Percentiles rank a stretch among this genome's conserved stretches.
These are phyloP conservation scores for Thecophora atra DNA, from an alignment of 2,888 invertebrate species.

Conservation along the genomic window DNA sequence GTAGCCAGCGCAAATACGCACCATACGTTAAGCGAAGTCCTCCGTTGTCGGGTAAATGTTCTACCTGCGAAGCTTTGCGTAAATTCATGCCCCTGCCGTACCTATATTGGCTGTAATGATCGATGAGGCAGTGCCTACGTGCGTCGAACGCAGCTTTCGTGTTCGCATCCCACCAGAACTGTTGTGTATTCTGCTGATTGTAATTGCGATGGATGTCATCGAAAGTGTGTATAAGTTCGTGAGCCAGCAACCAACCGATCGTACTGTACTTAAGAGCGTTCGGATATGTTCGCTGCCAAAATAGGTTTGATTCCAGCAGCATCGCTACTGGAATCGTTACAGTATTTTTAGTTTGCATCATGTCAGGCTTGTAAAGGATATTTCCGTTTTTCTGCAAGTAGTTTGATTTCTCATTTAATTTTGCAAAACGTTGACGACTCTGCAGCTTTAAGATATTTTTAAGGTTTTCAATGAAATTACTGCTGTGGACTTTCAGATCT, in stretches of 20 bases:
- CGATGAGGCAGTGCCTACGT: constrained; percentile 54
- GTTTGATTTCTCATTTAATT: constrained; percentile 4
- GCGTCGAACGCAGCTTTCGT: constrained; percentile 50
- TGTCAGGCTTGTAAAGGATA: not conserved
- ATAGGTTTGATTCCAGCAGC: constrained; percentile 54
- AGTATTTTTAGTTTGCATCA: not conserved
- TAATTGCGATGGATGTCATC: constrained; percentile 58
- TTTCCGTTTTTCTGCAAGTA: not conserved
- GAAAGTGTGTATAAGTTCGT: constrained; percentile 60
- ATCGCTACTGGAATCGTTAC: constrained; percentile 58
- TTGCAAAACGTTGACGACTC: not conserved
- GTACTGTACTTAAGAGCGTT: constrained; percentile 57
- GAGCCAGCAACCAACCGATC: constrained; percentile 55
- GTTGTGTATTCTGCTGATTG: constrained; percentile 52
- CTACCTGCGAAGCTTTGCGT: constrained; percentile 51
- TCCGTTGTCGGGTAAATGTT: constrained; percentile 63
- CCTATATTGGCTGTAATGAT: constrained; percentile 54
- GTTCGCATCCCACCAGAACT: constrained; percentile 58
- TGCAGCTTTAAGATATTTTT: constrained; percentile 31
- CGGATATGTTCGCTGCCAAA: constrained; percentile 53
- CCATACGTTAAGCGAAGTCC: constrained; percentile 59
- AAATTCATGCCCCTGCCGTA: constrained; percentile 51
- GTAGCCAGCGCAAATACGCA: constrained; percentile 58
- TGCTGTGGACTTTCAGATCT: constrained; percentile 39
- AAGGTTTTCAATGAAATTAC: constrained; percentile 51